phyloP scores from a whole-genome alignment of 1,140 invertebrate genomes.

The Reticulitermes speratus region DNA sequence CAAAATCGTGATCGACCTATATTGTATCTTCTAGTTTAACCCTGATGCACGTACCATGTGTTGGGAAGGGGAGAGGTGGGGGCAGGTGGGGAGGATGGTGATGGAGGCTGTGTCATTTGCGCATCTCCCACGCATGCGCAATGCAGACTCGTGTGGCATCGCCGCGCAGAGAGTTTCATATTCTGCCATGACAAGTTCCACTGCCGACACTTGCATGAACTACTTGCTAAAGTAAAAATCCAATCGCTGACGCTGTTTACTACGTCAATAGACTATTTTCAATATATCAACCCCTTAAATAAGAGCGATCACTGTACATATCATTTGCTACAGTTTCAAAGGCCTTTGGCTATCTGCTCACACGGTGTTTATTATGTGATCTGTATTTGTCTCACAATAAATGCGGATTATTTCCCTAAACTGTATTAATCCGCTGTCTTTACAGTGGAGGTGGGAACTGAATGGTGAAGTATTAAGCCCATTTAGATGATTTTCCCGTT shows the following conservation, averaged over 20 bases:
- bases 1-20: neutral
- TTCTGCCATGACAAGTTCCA: neutral
- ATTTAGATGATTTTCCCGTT: no score
- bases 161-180: neutral
- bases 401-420: no score
- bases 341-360: no score
- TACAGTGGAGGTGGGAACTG: no score
- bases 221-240: neutral
- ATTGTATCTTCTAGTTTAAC: neutral
- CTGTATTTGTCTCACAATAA: no score
- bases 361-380: no score
- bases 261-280: neutral
- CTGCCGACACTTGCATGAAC: neutral
- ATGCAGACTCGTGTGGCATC: neutral
- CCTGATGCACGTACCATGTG: neutral
- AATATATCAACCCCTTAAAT: no score
- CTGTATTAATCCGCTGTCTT: no score
- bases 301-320: no score
- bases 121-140: neutral
- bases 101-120: neutral
- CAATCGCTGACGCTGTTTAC: neutral
- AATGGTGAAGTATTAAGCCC: no score
- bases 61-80: neutral
- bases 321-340: no score
- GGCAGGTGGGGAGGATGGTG: neutral